Evolutionary conservation across 2,797 vertebrate genomes (phyloP).

Genomic region (Enteromius unitaeniatus): DNA sequence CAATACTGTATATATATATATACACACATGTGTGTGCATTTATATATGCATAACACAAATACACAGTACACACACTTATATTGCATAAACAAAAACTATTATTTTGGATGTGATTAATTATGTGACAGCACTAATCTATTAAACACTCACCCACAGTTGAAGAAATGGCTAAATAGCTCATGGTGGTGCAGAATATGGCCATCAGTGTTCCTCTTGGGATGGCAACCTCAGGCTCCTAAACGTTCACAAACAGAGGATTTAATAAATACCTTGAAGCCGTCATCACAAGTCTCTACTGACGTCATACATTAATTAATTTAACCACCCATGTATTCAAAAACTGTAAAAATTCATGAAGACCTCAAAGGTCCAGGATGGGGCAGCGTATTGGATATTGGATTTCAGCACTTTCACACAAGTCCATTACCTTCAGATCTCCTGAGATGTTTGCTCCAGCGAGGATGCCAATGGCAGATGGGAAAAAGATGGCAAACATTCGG

Average conservation of each 20-base stretch:
- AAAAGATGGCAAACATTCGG: constrained; percentile 82
- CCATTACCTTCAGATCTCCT: constrained; percentile 78
- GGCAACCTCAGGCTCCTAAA: constrained; percentile 74
- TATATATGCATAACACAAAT: no score
- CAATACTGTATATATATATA: no score
- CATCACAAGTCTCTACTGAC: neutral
- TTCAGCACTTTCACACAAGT: neutral
- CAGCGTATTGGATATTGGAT: no score
- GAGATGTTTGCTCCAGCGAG: constrained; percentile 80
- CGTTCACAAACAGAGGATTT: neutral
- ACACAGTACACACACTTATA: no score
- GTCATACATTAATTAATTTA: neutral
- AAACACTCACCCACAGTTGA: constrained; percentile 69
- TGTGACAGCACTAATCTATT: neutral
- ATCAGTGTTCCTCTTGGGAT: constrained; percentile 78
- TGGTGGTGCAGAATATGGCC: constrained; percentile 77
- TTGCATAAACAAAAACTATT: no score
- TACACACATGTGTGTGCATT: no score
- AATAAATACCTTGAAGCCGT: neutral
- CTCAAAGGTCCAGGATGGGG: no score
- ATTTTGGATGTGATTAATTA: no score
- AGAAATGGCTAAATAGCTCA: constrained; percentile 74
- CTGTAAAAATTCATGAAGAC: neutral
- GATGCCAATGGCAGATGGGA: constrained; percentile 80
- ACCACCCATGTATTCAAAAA: neutral